Conservation (phyloP, 1,140 invertebrate genomes). For the Drosophila insularis region DNA sequence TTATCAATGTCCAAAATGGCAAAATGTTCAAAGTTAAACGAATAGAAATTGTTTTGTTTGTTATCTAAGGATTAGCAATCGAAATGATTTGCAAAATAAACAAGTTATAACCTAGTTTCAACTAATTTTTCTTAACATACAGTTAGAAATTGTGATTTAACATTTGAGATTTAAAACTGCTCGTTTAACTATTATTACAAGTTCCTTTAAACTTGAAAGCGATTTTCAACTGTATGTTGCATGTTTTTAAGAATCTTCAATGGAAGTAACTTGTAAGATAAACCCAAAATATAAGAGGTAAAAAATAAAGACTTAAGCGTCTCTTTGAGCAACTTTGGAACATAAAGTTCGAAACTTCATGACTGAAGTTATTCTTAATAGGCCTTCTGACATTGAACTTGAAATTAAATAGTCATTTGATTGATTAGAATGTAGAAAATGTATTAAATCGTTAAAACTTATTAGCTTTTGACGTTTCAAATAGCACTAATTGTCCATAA, state of each 20-base stretch:
- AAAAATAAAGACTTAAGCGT: too few relatives aligned
- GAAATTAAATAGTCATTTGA: not conserved
- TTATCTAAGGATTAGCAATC: slow-evolving; percentile 10
- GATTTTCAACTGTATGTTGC: too few relatives aligned
- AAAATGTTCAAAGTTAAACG: slow-evolving; percentile 40
- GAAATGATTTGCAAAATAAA: slow-evolving; percentile 5
- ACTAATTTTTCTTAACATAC: too few relatives aligned
- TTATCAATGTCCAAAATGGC: slow-evolving; percentile 61
- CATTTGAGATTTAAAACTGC: too few relatives aligned
- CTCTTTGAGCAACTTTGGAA: too few relatives aligned
- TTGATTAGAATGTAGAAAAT: not conserved
- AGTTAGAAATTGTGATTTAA: not conserved
- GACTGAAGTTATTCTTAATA: too few relatives aligned
- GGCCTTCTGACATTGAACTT: not conserved
- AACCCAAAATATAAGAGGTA: too few relatives aligned
- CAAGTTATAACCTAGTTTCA: slow-evolving; percentile 1
- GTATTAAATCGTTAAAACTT: not conserved
- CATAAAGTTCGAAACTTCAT: too few relatives aligned
- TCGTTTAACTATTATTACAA: too few relatives aligned
- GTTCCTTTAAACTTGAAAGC: too few relatives aligned
- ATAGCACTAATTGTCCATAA: not conserved
- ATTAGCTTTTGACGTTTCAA: not conserved
- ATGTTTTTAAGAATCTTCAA: too few relatives aligned
- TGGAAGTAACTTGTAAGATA: too few relatives aligned
- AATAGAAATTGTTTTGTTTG: not conserved